phyloP scores from a whole-genome alignment of 2,888 invertebrate genomes.

The Andrena bicolor region DNA sequence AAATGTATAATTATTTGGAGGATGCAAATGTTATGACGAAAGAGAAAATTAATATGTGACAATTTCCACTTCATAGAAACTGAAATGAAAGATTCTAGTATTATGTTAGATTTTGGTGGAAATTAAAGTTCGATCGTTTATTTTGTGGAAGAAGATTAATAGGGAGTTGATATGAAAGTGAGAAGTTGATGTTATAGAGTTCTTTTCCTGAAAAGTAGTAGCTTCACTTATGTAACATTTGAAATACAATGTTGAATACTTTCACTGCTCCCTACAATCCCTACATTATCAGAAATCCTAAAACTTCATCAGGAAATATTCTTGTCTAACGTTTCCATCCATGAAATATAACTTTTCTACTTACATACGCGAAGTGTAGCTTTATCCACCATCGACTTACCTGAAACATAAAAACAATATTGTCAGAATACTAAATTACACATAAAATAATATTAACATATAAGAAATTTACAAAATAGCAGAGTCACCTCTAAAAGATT shows the following conservation, averaged over 20 bases:
- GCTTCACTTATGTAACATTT: too few relatives aligned
- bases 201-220: too few relatives aligned
- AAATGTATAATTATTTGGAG: neutral
- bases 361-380: neutral
- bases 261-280: neutral
- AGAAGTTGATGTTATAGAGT: too few relatives aligned
- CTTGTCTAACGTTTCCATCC: neutral
- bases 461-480: too few relatives aligned
- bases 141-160: too few relatives aligned
- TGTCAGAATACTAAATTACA: neutral
- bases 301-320: neutral
- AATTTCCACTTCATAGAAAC: too few relatives aligned
- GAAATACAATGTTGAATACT: neutral
- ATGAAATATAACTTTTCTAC: constrained; percentile 7
- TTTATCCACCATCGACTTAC: neutral
- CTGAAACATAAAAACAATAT: constrained; percentile 8
- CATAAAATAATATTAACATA: neutral
- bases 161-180: too few relatives aligned
- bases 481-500: too few relatives aligned
- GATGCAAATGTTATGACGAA: neutral
- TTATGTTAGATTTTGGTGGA: too few relatives aligned
- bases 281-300: neutral
- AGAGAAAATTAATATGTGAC: neutral
- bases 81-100: too few relatives aligned
- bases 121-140: too few relatives aligned